These are phyloP conservation scores for Elachura formosa DNA, from an alignment of 2,113 vertebrate species.

Conservation along the genomic window DNA sequence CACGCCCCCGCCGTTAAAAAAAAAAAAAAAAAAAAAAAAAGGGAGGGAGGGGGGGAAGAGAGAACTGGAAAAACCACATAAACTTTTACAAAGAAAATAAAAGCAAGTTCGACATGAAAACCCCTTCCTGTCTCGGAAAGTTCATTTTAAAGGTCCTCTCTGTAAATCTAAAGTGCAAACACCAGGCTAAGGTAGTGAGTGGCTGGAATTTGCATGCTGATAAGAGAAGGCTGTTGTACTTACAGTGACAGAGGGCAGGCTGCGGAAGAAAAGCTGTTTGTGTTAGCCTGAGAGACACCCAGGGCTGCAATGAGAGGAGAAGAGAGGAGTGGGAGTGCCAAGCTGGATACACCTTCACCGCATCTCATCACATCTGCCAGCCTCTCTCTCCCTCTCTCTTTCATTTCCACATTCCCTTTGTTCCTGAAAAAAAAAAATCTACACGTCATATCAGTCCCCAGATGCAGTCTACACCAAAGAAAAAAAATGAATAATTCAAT, in stretches of 20 bases:
- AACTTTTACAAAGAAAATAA: constrained; percentile 74
- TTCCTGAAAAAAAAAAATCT: constrained; percentile 81
- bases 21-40: neutral
- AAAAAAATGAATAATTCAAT: constrained; percentile 87
- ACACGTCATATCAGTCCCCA: constrained; percentile 86
- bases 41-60: neutral
- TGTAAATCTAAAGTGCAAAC: constrained; percentile 73
- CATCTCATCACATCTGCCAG: constrained; percentile 88
- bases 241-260: constrained; percentile 91
- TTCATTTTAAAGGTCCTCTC: constrained; percentile 70
- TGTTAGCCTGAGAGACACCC: constrained; percentile 90
- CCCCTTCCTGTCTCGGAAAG: constrained; percentile 69
- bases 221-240: constrained; percentile 89
- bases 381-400: constrained; percentile 85
- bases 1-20: neutral
- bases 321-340: constrained; percentile 80
- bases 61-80: constrained; percentile 57
- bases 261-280: constrained; percentile 89
- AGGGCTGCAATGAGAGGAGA: constrained; percentile 85
- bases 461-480: constrained; percentile 83
- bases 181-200: constrained; percentile 69
- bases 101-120: constrained; percentile 70
- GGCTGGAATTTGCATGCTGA: constrained; percentile 78
- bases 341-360: constrained; percentile 86
- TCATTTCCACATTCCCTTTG: constrained; percentile 88